Evolutionary conservation across 2,113 vertebrate genomes (phyloP).

Genomic region (Melanostigma gelatinosum): DNA sequence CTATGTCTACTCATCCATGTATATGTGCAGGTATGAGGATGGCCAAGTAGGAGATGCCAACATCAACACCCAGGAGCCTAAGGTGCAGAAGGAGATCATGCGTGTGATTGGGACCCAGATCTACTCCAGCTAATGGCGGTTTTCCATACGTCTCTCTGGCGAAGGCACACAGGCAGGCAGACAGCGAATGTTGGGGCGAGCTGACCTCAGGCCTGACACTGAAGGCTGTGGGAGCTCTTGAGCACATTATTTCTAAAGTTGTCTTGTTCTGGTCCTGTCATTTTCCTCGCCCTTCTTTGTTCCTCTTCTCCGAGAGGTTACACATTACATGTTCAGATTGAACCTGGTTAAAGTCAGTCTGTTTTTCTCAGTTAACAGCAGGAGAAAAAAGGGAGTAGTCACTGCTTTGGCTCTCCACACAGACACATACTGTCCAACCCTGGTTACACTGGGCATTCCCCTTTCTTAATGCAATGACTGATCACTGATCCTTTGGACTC

Average conservation of each 20-base stretch:
- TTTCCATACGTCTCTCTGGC: conserved; percentile 44
- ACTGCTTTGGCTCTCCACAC: conserved; percentile 22
- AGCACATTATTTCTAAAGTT: conserved; percentile 57
- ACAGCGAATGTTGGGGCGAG: conserved; percentile 63
- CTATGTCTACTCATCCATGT: neutral
- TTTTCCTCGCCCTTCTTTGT: conserved; percentile 39
- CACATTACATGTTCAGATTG: conserved; percentile 21
- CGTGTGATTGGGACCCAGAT: conserved; percentile 99
- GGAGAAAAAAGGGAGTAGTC: conserved; percentile 21
- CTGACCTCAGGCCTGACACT: conserved; percentile 51
- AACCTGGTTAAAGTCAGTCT: conserved; percentile 21
- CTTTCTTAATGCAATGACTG: conserved; percentile 39
- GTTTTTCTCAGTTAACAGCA: conserved; percentile 18
- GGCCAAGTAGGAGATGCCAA: conserved; percentile 99
- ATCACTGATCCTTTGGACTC: conserved; percentile 27
- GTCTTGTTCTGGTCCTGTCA: conserved; percentile 41
- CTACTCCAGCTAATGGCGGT: conserved; percentile 93
- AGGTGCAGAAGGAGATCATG: conserved; percentile 99
- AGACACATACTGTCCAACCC: conserved; percentile 18
- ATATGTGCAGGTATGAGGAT: conserved; percentile 91
- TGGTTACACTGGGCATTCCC: conserved; percentile 3
- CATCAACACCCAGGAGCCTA: conserved; percentile 99
- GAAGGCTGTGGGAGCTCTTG: conserved; percentile 50
- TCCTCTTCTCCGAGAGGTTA: conserved; percentile 28
- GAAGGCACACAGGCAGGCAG: conserved; percentile 52